Evolutionary conservation across 2,888 invertebrate species (phyloP), one percentile per base, ranked within the genome.

Genomic region (Helobdella robusta): DNA sequence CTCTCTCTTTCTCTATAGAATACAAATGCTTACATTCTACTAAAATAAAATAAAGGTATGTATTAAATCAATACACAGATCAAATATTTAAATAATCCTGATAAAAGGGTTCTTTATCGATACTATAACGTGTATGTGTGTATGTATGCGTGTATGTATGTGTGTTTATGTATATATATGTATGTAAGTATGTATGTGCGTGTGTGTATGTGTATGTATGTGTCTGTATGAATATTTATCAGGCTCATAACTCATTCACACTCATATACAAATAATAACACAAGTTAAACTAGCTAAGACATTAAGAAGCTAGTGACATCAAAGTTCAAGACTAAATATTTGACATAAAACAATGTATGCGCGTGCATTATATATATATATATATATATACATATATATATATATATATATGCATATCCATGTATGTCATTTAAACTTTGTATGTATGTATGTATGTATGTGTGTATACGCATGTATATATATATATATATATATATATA

Each of bases 311-410:
- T n/a, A n/a, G n/a, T n/a, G n/a, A n/a, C n/a, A n/a, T n/a, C n/a
- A n/a, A n/a, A n/a, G n/a, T n/a, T n/a, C n/a, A n/a, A n/a, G n/a
- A n/a, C n/a, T n/a, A n/a, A n/a, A n/a, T n/a, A n/a, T 30, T 28
- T 23, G 28, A 64, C 52, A 63, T n/a, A 18, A 15, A 34, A 20
- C 30, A 23, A 4, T 35, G 8, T 32, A 62, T 28, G 6, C 1
- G 34, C 8, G 18, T 25, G 23, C 23, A 34, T 61, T 46, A 30
- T 40, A 40, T 40, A 40, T 40, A 40, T 40, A 40, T 40, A 40
- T 40, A 64, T 59, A 64, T 64, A 34, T 59, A 64, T 64, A 58
- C 25, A 59, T 64, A 64, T 59, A 36, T 56, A 56, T 56, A 56
- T 61, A 40, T 61, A 40, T 61, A 60, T 60, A 60, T 60, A 60